Evolutionary conservation across 2,888 invertebrate genomes (phyloP).

Genomic region (Epirrhoe tristata): DNA sequence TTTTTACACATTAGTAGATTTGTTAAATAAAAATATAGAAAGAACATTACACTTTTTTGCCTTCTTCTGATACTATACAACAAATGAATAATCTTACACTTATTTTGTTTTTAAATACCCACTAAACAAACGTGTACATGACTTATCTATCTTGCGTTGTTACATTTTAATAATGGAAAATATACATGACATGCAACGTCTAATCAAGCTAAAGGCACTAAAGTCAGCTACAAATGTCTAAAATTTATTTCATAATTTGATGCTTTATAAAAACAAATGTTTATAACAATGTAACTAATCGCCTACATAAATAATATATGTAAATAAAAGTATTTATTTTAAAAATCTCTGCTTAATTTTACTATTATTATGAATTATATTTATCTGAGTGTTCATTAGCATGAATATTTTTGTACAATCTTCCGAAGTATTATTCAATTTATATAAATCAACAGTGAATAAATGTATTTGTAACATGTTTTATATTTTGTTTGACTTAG

Average conservation of each 20-base stretch:
- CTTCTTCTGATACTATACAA: background rate
- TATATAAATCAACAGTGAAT: slow-evolving; percentile 32
- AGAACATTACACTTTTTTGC: too few species aligned
- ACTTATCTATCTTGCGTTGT: background rate
- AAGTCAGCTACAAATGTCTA: slow-evolving; percentile 16
- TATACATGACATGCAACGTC: slow-evolving; percentile 19
- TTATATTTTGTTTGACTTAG: slow-evolving; percentile 51
- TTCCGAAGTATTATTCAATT: background rate
- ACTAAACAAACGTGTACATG: background rate
- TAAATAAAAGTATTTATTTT: background rate
- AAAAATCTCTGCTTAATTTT: background rate
- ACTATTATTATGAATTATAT: background rate
- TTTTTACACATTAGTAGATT: too few species aligned
- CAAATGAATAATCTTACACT: too few species aligned
- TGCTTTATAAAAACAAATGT: background rate
- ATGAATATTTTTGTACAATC: slow-evolving; percentile 7
- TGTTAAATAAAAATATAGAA: too few species aligned
- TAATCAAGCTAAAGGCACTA: slow-evolving; percentile 43
- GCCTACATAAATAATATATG: background rate
- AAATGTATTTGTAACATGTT: slow-evolving; percentile 44
- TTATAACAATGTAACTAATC: background rate
- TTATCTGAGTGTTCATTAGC: background rate
- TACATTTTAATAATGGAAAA: slow-evolving; percentile 3
- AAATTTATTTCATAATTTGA: slow-evolving; percentile 4
- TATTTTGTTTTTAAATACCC: background rate